Base-by-base conservation (phyloP, 1,140 invertebrate genomes). In the Drosophila baimaii region DNA sequence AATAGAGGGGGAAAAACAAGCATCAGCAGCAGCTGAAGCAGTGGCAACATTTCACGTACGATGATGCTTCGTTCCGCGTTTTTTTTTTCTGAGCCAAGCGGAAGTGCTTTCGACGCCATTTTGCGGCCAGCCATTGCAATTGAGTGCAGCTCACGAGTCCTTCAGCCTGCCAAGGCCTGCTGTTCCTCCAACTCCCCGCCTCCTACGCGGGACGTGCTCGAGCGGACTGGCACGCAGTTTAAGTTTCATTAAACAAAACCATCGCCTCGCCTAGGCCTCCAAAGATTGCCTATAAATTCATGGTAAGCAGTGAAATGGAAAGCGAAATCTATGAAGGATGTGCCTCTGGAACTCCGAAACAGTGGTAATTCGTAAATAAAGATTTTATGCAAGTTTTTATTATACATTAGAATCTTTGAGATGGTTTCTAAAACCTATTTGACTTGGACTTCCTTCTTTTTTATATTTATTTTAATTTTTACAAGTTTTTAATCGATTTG, bases 31-130 rank as follows among this genome's bases (percentile, higher is more conserved):
- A 47, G 44, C 29, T 49, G n/a, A 49, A 37, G 46, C 58, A 54
- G 19, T 35, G 63, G 69, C 73, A 66, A 88, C 79, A 83, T 77
- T 88, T 59, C 83, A 88, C 66, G 76, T 88, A 79, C 82, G 41
- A 61, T 77, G 74, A 68, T 77, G 49, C 41, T 43, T 25, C 44
- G 41, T 72, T 85, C 78, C 73, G 77, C 75, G 76, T 83, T 86
- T 79, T 66, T 79, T 66, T 84, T 79, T 68, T 68, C 51, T n/a
- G n/a, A 69, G 49, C 68, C 59, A 65, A 73, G 65, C 84, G 84
- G 84, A 89, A 89, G 80, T 89, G 84, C 84, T 84, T 89, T 89
- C 77, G 84, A 77, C 84, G 84, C 84, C 84, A 89, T 84, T 89
- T 89, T 89, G 84, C 44, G 84, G 80, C 47, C 65, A 58, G 69